A percentile compares a stretch with the other conserved stretches of the same genome.
Evolutionary conservation across 2,797 vertebrate genomes (phyloP).

Genomic region (Pseudotriccus pelzelni): DNA sequence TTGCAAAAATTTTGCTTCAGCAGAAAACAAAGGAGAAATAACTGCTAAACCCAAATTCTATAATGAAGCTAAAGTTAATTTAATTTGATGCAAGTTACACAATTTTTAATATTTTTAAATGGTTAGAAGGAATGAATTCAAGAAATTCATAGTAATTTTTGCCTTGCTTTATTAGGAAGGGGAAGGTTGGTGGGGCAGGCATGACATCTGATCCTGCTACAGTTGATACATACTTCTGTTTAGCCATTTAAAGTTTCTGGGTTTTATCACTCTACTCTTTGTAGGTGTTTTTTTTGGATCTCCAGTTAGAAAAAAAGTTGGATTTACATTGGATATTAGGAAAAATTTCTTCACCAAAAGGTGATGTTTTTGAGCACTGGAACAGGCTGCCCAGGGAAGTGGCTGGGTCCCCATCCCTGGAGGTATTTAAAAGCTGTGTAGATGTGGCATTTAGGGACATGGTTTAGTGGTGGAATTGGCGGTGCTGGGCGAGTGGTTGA

Average conservation of each 20-base stretch:
- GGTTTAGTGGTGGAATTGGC: not conserved
- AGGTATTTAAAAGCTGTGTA: not conserved
- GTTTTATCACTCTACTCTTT: not conserved
- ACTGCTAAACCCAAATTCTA: not conserved
- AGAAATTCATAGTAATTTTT: not conserved
- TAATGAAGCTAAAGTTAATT: not conserved
- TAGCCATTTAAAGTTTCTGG: not conserved
- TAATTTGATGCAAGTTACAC: not conserved
- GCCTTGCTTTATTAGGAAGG: not conserved
- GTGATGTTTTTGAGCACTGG: not conserved
- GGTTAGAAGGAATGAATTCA: not conserved
- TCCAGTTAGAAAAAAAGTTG: not conserved
- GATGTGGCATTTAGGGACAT: not conserved
- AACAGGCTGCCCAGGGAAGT: not conserved
- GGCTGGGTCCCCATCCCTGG: not conserved
- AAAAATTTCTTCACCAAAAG: not conserved
- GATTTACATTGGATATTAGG: not conserved
- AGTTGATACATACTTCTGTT: not conserved
- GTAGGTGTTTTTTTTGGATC: not conserved
- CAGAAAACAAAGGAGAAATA: not conserved
- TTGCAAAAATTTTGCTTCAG: not conserved
- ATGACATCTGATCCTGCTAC: fast-evolving
- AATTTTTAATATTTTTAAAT: not conserved
- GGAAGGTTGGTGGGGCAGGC: not conserved
- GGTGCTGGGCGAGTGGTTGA: not conserved